Base-by-base conservation (phyloP, 2,888 invertebrate species). In the Marronus borbonicus region DNA sequence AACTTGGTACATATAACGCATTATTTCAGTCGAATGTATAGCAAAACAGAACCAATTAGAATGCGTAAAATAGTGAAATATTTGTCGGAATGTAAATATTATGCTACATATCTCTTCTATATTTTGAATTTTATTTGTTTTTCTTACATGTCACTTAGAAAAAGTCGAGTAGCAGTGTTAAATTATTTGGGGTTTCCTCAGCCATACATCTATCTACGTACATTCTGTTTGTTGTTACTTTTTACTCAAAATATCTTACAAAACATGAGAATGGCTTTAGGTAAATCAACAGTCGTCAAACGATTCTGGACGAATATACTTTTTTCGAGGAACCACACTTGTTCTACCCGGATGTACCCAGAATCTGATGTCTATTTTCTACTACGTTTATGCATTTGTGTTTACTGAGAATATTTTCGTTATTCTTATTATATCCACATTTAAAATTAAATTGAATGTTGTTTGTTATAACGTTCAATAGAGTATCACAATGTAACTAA, bases 21-120 rank as follows among this genome's bases (percentile, higher is more conserved):
- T 5, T 31, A 31, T 52, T 55, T 31, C n/a, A 52, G 31, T 69
- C 69, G 28, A 24, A 31, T 55, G 14, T 36, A 5, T n/a, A 69
- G 31, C 31, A 69, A 52, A n/a, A n/a, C 69, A 28, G 52, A 10
- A 3, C 69, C 69, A 69, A 69, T 69, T 69, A 69, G 17, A 69
- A 31, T 31, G 52, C 69, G 52, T 55, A 69, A 69, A 69, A 69
- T 69, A 69, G 28, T 49, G 52, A n/a, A 52, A 52, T 52, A 52
- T 69, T 50, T 52, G 69, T 69, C 52, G 52, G 69, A 69, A 69
- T 69, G 69, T 69, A 69, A 69, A 69, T 69, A 69, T 69, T 69
- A 69, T 69, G 69, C 69, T 69, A 69, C 31, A 69, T 8, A 69
- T 69, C 69, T 52, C 69, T 69, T 69, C 69, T 31, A 69, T 69